These are phyloP conservation scores for Apodemus agrarius DNA, from an alignment of 2,797 vertebrate genomes.

Conservation along the genomic window DNA sequence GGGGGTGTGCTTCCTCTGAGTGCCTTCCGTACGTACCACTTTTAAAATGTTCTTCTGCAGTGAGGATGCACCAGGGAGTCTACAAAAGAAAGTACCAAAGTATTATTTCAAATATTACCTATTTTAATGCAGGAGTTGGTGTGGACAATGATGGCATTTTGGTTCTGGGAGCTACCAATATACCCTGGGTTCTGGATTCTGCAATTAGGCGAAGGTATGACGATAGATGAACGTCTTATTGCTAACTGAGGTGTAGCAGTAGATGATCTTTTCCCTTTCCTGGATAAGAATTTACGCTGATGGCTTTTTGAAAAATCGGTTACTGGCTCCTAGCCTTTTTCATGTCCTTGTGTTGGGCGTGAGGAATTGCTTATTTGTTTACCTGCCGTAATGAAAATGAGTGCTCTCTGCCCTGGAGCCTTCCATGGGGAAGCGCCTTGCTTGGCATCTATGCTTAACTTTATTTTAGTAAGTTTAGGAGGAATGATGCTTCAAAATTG, in stretches of 20 bases:
- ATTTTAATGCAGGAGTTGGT: slow-evolving; percentile 92
- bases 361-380: background rate
- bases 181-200: slow-evolving; percentile 99
- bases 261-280: background rate
- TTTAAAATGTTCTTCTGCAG: no score
- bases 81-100: background rate
- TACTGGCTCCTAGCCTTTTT: background rate
- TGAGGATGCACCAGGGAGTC: slow-evolving; percentile 7
- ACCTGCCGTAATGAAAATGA: background rate
- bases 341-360: background rate
- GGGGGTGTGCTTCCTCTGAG: background rate
- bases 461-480: background rate
- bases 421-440: background rate
- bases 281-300: background rate
- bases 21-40: no score
- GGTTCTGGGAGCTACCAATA: slow-evolving; percentile 99
- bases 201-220: slow-evolving; percentile 97
- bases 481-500: slow-evolving; percentile 11
- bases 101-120: slow-evolving; percentile 64
- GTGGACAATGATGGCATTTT: slow-evolving; percentile 97
- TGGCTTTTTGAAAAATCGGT: background rate
- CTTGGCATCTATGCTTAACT: background rate
- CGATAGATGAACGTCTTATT: background rate
- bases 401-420: background rate
- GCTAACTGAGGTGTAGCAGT: background rate